Conservation (phyloP, 2,113 vertebrate genomes). For the Prionailurus viverrinus region DNA sequence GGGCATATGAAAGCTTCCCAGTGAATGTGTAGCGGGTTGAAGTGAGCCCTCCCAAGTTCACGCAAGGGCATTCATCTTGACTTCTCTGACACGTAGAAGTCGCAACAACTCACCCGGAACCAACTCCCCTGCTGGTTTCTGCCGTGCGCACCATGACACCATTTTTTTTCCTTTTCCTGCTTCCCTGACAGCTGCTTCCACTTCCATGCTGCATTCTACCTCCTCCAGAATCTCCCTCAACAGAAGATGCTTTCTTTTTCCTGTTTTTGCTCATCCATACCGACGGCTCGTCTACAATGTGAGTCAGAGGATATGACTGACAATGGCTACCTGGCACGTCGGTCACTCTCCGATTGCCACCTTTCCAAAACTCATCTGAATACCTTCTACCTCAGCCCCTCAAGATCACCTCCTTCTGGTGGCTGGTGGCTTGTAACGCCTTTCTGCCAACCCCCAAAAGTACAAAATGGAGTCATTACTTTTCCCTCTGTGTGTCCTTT, state of each 20-base stretch:
- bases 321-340: not conserved
- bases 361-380: not conserved
- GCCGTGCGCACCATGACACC: fast-evolving
- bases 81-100: not conserved
- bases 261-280: not conserved
- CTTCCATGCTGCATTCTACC: not conserved
- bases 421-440: not conserved
- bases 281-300: not conserved
- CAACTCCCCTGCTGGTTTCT: not conserved
- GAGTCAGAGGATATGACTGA: not conserved
- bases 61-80: too few relatives aligned
- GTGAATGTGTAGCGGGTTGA: not conserved
- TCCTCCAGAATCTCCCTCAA: not conserved
- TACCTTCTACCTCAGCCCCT: not conserved
- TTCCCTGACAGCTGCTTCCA: not conserved
- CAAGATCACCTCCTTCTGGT: not conserved
- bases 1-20: not conserved
- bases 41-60: not conserved
- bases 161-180: not conserved
- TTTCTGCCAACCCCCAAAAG: not conserved
- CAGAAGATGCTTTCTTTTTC: not conserved
- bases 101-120: not conserved
- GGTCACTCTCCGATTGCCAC: not conserved
- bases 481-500: not conserved
- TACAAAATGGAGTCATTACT: not conserved